Evolutionary conservation across 2,113 vertebrate genomes (phyloP).

Genomic region (Lepus timidus): DNA sequence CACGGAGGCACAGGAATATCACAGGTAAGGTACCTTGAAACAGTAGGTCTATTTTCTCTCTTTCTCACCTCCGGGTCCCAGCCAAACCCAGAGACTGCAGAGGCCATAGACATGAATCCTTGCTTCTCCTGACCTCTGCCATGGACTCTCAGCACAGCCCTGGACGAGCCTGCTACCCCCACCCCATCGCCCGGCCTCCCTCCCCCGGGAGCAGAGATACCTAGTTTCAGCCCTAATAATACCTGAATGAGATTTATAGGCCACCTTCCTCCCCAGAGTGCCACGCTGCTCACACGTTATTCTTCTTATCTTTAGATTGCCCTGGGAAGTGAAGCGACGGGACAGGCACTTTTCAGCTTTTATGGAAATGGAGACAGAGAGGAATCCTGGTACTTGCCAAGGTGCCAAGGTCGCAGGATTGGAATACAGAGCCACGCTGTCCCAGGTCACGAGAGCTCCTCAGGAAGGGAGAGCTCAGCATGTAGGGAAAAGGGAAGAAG

Average conservation of each 20-base stretch:
- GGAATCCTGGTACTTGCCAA: background rate
- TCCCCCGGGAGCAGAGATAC: slow-evolving; percentile 63
- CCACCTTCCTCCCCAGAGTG: slow-evolving; percentile 63
- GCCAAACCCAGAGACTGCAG: background rate
- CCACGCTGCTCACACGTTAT: slow-evolving; percentile 26
- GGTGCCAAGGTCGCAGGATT: slow-evolving; percentile 69
- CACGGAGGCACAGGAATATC: background rate
- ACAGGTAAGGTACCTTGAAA: background rate
- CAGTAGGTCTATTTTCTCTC: background rate
- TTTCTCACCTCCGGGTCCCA: background rate
- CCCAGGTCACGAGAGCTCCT: background rate
- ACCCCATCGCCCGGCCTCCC: background rate
- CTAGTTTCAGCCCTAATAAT: slow-evolving; percentile 80
- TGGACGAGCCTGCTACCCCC: background rate
- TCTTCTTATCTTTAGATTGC: slow-evolving; percentile 67
- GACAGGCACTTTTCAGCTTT: slow-evolving; percentile 54
- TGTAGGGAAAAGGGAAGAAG: no score
- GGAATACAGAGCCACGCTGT: background rate
- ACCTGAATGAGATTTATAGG: slow-evolving; percentile 80
- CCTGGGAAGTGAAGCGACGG: slow-evolving; percentile 52
- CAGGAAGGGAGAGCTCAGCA: background rate
- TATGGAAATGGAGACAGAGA: slow-evolving; percentile 53
- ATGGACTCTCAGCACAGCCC: background rate
- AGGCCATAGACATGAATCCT: background rate
- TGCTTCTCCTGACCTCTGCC: background rate